Evolutionary conservation across 1,140 invertebrate species (phyloP), one percentile per base, ranked within the genome.

Genomic region (Bombus difficillimus): DNA sequence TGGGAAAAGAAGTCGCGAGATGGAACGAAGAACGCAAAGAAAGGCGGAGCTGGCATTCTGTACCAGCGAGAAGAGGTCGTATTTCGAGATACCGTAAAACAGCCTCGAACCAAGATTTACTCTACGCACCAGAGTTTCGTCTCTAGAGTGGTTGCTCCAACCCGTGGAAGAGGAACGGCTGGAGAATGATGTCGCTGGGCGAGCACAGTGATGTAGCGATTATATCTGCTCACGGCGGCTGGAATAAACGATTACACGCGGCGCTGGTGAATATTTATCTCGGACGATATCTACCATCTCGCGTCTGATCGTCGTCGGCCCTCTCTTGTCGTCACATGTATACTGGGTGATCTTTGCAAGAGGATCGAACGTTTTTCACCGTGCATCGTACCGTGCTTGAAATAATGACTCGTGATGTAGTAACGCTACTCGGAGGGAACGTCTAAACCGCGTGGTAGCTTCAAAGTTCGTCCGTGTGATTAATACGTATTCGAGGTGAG

Each of bases 221-320:
- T 86, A 86, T 86, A 86, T 86, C 85, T 86, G 72, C 79, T 82
- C 69, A 71, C 85, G 71, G 80, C 81, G 85, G 72, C 80, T 73
- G 72, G 85, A 83, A 86, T 83, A 83, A 86, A 86, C 80, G 85
- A 86, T 86, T 86, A 86, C 85, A 86, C 81, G 66, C 80, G 80
- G 73, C 81, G 85, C 57, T 83, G 85, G 72, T 86, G 85, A 86
- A 86, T 86, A 86, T 86, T 86, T 86, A 86, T 86, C 85, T 86
- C 85, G 80, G 59, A 64, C 59, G 77, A 73, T 86, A 86, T 86
- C 85, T 86, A 86, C 80, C 72, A 86, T 86, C 85, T 83, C 66
- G 73, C 53, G 80, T 86, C 84, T 82, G 84, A 86, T 86, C 80
- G 57, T 57, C 64, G 73, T 69, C 25, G 72, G n/a, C 28, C 34